Evolutionary conservation across 2,113 vertebrate species (phyloP).

Genomic region (Neogobius melanostomus): DNA sequence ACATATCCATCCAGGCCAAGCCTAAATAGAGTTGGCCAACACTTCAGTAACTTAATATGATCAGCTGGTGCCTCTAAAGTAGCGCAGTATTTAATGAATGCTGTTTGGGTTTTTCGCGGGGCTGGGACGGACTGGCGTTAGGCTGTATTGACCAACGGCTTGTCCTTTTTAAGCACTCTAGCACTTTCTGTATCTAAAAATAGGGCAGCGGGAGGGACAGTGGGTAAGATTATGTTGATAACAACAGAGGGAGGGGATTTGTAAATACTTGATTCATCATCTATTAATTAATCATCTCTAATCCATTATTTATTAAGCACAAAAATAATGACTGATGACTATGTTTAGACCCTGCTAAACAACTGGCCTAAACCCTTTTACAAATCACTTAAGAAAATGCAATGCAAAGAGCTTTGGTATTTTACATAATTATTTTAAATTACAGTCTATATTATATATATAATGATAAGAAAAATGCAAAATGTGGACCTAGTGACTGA

Average conservation of each 20-base stretch:
- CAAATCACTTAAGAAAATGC: no score
- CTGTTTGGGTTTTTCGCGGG: slow-evolving; percentile 37
- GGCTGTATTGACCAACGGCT: slow-evolving; percentile 19
- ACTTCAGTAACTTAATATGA: slow-evolving; percentile 4
- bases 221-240: slow-evolving; percentile 9
- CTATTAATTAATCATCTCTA: no score
- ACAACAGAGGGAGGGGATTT: slow-evolving; percentile 20
- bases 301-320: no score
- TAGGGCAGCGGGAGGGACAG: slow-evolving; percentile 40
- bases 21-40: neutral
- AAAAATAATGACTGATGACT: no score
- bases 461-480: no score
- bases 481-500: slow-evolving; percentile 35
- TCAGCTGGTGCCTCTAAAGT: slow-evolving; percentile 22
- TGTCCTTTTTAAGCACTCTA: slow-evolving; percentile 62
- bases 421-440: no score
- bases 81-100: slow-evolving; percentile 17
- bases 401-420: no score
- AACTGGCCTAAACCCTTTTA: no score
- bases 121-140: slow-evolving; percentile 15
- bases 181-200: slow-evolving; percentile 63
- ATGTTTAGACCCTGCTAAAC: no score
- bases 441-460: no score
- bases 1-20: slow-evolving; percentile 15
- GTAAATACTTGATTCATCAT: no score